Conservation (phyloP, 2,113 vertebrate genomes). For the Salvator merianae region DNA sequence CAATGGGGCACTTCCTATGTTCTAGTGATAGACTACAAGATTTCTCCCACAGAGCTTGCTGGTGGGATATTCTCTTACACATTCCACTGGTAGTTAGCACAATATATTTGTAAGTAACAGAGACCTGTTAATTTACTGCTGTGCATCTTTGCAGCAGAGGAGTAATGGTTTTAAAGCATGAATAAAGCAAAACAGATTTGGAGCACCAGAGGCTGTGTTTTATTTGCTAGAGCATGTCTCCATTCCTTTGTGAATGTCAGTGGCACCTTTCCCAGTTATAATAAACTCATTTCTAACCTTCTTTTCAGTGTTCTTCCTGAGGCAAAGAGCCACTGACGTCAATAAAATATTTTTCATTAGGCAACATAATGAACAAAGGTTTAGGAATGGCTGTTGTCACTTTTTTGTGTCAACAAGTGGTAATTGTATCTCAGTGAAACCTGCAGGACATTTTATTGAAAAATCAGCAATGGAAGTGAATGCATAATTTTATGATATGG, state of each 20-base stretch:
- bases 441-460: neutral
- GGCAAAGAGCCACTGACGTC: slow-evolving; percentile 16
- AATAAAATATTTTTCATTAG: slow-evolving; percentile 32
- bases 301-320: slow-evolving; percentile 10
- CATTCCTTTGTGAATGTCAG: slow-evolving; percentile 1
- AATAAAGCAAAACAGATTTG: slow-evolving; percentile 22
- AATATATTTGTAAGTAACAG: neutral
- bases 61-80: neutral
- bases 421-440: neutral
- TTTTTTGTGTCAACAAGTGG: slow-evolving; percentile 28
- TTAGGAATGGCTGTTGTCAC: slow-evolving; percentile 15
- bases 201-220: neutral
- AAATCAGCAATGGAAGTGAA: neutral
- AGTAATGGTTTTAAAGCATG: neutral
- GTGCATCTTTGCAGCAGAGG: neutral
- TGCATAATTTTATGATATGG: too few species aligned
- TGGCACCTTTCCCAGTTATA: slow-evolving; percentile 39
- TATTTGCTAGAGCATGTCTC: neutral
- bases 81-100: neutral
- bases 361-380: slow-evolving; percentile 21
- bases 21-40: too few species aligned
- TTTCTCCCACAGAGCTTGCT: too few species aligned
- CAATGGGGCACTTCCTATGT: too few species aligned
- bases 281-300: slow-evolving; percentile 20
- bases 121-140: neutral